Evolutionary conservation across 2,113 vertebrate species (phyloP).

Genomic region (Zosterops pallidus): DNA sequence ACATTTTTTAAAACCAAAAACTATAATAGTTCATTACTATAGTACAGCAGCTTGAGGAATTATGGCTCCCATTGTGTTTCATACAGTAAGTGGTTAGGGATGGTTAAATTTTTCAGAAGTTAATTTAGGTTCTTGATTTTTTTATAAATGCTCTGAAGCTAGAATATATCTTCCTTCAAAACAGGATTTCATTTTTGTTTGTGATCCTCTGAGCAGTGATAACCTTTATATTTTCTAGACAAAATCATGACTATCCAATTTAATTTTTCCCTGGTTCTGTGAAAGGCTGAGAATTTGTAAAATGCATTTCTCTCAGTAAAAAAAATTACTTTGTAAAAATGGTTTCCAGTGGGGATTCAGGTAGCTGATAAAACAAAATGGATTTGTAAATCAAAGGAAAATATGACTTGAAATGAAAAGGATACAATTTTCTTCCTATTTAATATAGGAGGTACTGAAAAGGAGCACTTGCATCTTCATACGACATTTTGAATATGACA

Average conservation of each 20-base stretch:
- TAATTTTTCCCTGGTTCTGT: background rate
- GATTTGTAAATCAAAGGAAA: conserved; percentile 40
- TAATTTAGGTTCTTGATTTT: background rate
- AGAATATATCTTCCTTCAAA: background rate
- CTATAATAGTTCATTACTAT: background rate
- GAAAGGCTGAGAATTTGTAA: conserved; percentile 16
- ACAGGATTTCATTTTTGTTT: background rate
- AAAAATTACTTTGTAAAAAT: conserved; percentile 17
- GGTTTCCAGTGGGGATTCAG: background rate
- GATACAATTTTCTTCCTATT: conserved; percentile 15
- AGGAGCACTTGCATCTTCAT: background rate
- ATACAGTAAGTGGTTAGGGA: background rate
- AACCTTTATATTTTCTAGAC: background rate
- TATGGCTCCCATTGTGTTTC: background rate
- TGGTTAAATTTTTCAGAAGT: background rate
- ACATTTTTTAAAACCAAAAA: background rate
- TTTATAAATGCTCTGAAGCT: background rate
- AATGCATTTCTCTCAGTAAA: conserved; percentile 2
- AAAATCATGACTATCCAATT: background rate
- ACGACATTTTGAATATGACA: background rate
- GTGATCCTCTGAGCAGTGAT: background rate
- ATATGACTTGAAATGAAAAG: background rate
- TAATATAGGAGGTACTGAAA: background rate
- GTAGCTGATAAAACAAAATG: conserved; percentile 38
- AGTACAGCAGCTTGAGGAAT: background rate